Evolutionary conservation across 2,797 vertebrate genomes (phyloP).

Genomic region (Periophthalmus magnuspinnatus): DNA sequence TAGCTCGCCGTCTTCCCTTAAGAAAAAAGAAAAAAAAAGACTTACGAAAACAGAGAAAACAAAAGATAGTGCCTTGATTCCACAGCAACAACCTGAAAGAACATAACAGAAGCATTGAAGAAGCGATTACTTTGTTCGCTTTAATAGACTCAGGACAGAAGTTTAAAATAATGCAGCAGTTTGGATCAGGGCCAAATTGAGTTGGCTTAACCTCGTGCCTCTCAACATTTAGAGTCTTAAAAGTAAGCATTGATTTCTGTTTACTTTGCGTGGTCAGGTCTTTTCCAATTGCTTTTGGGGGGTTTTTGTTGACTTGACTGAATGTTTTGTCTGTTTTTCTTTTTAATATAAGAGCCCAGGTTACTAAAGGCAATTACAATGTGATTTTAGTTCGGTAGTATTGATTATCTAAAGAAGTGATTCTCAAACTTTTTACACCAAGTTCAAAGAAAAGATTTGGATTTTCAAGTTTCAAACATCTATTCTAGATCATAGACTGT

Average conservation of each 20-base stretch:
- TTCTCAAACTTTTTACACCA: no score
- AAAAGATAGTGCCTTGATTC: slow-evolving; percentile 52
- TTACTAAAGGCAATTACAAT: not conserved
- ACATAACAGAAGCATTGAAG: slow-evolving; percentile 30
- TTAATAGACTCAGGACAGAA: slow-evolving; percentile 22
- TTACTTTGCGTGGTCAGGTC: slow-evolving; percentile 4
- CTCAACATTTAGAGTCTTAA: slow-evolving; percentile 26
- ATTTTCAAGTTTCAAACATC: no score
- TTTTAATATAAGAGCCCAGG: not conserved
- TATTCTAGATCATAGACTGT: no score
- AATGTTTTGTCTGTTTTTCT: not conserved
- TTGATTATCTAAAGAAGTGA: no score
- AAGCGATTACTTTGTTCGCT: slow-evolving; percentile 40
- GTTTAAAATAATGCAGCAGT: slow-evolving; percentile 6
- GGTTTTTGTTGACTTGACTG: not conserved
- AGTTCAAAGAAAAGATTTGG: no score
- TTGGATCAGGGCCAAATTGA: slow-evolving; percentile 47
- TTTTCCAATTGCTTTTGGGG: not conserved
- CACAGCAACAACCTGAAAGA: slow-evolving; percentile 27
- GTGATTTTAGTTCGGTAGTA: not conserved
- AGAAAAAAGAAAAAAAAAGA: slow-evolving; percentile 31
- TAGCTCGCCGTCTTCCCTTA: slow-evolving; percentile 41
- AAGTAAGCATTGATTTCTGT: slow-evolving; percentile 34
- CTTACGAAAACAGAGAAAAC: slow-evolving; percentile 38
- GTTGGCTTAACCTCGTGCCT: slow-evolving; percentile 11